These are phyloP conservation scores for Pseudochromis fuscus DNA, from an alignment of 2,797 vertebrate species.

Conservation along the genomic window DNA sequence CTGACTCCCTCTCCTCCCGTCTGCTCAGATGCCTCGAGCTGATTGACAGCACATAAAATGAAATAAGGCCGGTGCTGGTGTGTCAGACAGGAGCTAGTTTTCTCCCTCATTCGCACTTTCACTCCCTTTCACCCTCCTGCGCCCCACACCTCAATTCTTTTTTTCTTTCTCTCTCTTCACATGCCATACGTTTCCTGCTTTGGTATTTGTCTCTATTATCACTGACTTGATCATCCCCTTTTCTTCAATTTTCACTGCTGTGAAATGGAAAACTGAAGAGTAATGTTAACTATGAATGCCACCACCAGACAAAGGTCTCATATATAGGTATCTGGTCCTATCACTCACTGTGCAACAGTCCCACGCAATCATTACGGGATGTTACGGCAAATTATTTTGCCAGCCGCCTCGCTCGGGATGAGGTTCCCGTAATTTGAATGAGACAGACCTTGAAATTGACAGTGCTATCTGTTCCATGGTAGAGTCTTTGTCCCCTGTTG, in stretches of 20 bases:
- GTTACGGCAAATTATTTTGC: constrained; percentile 83
- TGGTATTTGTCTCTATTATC: constrained; percentile 70
- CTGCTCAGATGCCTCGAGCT: constrained; percentile 69
- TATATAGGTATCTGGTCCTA: constrained; percentile 68
- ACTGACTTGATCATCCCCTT: constrained; percentile 48
- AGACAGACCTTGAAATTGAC: constrained; percentile 85
- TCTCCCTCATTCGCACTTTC: constrained; percentile 67
- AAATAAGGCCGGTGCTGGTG: constrained; percentile 74
- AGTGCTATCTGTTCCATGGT: constrained; percentile 81
- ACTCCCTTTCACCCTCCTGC: constrained; percentile 64
- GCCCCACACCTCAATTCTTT: constrained; percentile 31
- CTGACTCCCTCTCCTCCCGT: constrained; percentile 55
- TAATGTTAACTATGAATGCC: constrained; percentile 51
- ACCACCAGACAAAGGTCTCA: constrained; percentile 64
- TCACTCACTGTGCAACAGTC: constrained; percentile 69
- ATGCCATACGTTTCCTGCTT: constrained; percentile 53
- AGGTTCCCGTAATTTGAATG: constrained; percentile 80
- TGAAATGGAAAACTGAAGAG: constrained; percentile 51
- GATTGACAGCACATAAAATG: constrained; percentile 83
- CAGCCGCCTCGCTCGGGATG: constrained; percentile 71
- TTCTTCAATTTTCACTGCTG: constrained; percentile 50
- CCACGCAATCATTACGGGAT: constrained; percentile 77
- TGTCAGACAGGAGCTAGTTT: constrained; percentile 73
- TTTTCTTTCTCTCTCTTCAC: constrained; percentile 46
- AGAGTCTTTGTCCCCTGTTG: constrained; percentile 82